Base-by-base conservation (phyloP, 2,113 vertebrate genomes). In the Mobula hypostoma region DNA sequence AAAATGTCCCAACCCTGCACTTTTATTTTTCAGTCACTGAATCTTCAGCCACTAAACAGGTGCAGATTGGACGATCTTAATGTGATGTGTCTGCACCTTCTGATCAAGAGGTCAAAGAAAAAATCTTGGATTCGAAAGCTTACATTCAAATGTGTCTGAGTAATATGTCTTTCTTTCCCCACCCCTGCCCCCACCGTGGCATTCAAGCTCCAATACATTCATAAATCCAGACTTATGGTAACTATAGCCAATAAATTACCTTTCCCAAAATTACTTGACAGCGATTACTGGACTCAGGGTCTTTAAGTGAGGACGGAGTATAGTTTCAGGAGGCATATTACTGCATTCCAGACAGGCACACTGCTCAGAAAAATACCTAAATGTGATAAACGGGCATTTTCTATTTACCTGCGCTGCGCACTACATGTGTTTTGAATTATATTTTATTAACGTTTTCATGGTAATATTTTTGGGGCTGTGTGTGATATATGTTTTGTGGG, bases 1-100 rank as follows among this genome's bases (percentile, higher is more conserved):
- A 97, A 96, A 97, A 97, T 97, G 97, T 96, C 97, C 97, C 97
- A 96, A 97, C 96, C 96, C 96, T 96, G 95, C 96, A 96, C 94
- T 95, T 95, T 95, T 94, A 83, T 94, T 90, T 90, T 90, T 94
- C 74, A 95, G 94, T 94, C 95, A 94, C 95, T 95, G 85, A 12
- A 66, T 90, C 95, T 95, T 94, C 95, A 95, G 95, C 58, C 94
- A 95, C 77, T 61, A 90, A 63, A 90, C 85, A 90, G 85, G 85
- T 94, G 72, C 85, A 32, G 58, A 94, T 95, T 95, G 48, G 96
- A 95, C 96, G 96, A 97, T 97, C 97, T 96, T n/a, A 95, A 95
- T 95, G 94, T 61, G 58, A 15, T 66, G 95, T 66, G 29, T 90
- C 61, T 32, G 29, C 61, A 66, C 63, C 29, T 32, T 15, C 61